Evolutionary conservation across 2,113 vertebrate genomes (phyloP), one percentile per base, ranked within the genome.

Genomic region (Gorsachius goisagi): DNA sequence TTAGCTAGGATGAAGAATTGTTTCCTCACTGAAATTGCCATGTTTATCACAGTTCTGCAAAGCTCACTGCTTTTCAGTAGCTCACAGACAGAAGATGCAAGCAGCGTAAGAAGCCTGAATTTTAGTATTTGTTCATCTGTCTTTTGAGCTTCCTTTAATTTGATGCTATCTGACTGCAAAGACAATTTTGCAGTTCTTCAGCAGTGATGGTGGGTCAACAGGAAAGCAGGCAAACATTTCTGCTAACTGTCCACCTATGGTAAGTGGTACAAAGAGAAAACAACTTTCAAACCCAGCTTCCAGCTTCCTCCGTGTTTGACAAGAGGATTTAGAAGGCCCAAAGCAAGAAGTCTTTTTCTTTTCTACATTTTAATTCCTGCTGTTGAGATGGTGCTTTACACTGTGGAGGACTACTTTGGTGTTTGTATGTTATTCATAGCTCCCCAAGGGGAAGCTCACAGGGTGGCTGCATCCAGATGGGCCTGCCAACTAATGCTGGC

Each of bases 401-500:
- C 85, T 83, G 45, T 73, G 76, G 90, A 90, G 75, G 32, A 59
- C 83, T 93, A 17, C 94, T 95, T 94, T 86, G 79, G 90, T 94
- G 88, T 97, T 63, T 45, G 74, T 69, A 7, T 92, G 92, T 88
- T 94, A 96, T 62, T 89, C 86, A 47, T 30, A 50, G 55, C 33
- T 81, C 83, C 94, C 93, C 85, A 62, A 94, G 79, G 92, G 85
- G 90, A 90, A 76, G 72, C 92, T 96, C 64, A 17, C 39, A 23
- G 85, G 91, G 95, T 77, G 76, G 71, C 79, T 77, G 50, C 68
- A 67, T 95, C 96, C 93, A 95, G 92, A 92, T 96, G 95, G 95
- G 56, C 90, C 90, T 97, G 96, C 92, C 88, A 91, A 94, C 60
- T 90, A 96, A 95, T 95, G 59, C 93, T 72, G 79, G 75, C 79